phyloP scores from a whole-genome alignment of 2,113 vertebrate species.

The Thymallus thymallus region DNA sequence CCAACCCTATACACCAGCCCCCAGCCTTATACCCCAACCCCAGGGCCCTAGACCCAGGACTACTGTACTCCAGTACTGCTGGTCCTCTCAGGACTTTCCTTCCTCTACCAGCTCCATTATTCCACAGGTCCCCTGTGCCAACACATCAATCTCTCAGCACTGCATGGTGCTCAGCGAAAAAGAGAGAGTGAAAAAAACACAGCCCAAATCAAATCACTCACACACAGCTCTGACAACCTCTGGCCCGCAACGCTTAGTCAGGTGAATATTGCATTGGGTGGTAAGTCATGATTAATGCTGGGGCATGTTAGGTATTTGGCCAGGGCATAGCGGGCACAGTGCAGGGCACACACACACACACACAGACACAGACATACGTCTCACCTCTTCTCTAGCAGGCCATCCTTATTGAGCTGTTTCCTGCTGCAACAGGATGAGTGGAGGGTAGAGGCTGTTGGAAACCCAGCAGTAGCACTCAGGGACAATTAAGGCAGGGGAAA shows the following conservation, averaged over 20 bases:
- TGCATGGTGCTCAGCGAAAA: neutral
- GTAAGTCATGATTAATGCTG: conserved; percentile 65
- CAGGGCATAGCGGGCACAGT: conserved; percentile 18
- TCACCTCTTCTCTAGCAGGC: conserved; percentile 51
- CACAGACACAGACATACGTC: conserved; percentile 25
- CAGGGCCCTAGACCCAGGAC: neutral
- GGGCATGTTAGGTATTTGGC: conserved; percentile 54
- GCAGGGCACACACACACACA: neutral
- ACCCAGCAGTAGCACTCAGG: conserved; percentile 55
- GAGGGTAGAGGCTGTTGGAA: conserved; percentile 42
- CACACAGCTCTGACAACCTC: neutral
- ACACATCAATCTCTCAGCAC: neutral
- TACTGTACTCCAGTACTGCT: neutral
- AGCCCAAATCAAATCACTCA: neutral
- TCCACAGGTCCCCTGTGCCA: neutral
- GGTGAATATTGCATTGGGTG: conserved; percentile 60
- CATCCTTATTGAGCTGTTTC: conserved; percentile 49
- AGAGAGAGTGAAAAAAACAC: neutral
- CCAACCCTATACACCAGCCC: neutral
- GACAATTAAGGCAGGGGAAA: conserved; percentile 63
- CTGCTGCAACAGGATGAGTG: no score
- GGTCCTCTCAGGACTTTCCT: neutral
- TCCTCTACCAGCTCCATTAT: neutral
- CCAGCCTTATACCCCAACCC: neutral
- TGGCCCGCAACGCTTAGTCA: conserved; percentile 51